A percentile compares a stretch with the other conserved stretches of the same genome.
These are phyloP conservation scores for Motacilla alba DNA, from an alignment of 2,113 vertebrate species.

Conservation along the genomic window DNA sequence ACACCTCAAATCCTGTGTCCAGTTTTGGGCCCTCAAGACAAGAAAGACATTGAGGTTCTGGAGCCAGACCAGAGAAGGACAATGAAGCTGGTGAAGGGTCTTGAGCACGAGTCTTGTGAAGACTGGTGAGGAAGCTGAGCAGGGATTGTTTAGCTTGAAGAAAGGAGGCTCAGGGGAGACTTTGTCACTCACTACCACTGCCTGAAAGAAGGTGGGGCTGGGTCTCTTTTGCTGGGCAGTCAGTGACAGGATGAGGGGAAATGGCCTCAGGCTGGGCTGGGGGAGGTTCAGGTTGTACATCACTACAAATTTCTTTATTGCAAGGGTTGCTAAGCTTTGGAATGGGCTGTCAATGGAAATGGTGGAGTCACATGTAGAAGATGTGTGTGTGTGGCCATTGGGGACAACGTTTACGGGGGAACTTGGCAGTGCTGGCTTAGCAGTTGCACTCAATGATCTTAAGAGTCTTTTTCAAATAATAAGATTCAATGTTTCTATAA, in stretches of 20 bases:
- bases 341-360: not conserved
- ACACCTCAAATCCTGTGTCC: no score
- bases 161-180: not conserved
- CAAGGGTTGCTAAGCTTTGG: not conserved
- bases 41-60: not conserved
- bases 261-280: not conserved
- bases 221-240: not conserved
- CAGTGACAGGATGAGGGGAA: not conserved
- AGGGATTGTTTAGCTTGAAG: not conserved
- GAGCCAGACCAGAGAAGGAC: rapidly evolving
- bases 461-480: not conserved
- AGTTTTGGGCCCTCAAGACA: not conserved
- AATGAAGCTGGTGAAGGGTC: not conserved
- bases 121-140: no score
- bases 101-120: not conserved
- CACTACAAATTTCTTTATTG: not conserved
- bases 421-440: not conserved
- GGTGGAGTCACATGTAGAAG: no score
- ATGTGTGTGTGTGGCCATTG: rapidly evolving
- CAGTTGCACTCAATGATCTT: not conserved
- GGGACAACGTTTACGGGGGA: not conserved
- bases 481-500: not conserved
- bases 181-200: not conserved
- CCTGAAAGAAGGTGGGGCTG: not conserved
- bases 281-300: not conserved